These are phyloP conservation scores for Dolichotis patagonum DNA, from an alignment of 2,113 vertebrate genomes.

Conservation along the genomic window DNA sequence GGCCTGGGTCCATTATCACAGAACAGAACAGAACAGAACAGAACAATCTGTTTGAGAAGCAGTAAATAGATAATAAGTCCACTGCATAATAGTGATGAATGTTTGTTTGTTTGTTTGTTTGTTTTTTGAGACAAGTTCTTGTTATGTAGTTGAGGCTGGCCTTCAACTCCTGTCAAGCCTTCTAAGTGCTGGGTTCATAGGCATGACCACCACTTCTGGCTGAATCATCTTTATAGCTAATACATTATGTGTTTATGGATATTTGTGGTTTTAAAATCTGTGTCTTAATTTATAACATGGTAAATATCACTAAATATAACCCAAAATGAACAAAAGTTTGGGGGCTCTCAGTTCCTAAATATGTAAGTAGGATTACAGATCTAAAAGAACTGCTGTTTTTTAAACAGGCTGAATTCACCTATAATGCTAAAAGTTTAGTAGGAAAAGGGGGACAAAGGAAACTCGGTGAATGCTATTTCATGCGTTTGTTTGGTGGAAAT, in stretches of 20 bases:
- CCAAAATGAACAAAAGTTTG: neutral
- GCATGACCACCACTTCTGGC: neutral
- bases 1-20: neutral
- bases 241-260: neutral
- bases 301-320: neutral
- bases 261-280: neutral
- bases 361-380: neutral
- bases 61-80: neutral
- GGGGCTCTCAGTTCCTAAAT: neutral
- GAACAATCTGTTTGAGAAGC: neutral
- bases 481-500: neutral
- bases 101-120: neutral
- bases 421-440: neutral
- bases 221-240: neutral
- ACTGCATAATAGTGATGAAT: neutral
- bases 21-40: neutral
- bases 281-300: neutral
- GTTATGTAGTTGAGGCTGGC: neutral
- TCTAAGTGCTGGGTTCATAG: neutral
- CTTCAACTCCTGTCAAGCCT: neutral
- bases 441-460: neutral
- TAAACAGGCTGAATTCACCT: neutral
- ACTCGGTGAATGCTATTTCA: neutral
- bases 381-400: neutral
- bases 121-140: neutral